Evolutionary conservation across 2,797 vertebrate species (phyloP), one percentile per base, ranked within the genome.

Genomic region (Craterocephalus amniculus): DNA sequence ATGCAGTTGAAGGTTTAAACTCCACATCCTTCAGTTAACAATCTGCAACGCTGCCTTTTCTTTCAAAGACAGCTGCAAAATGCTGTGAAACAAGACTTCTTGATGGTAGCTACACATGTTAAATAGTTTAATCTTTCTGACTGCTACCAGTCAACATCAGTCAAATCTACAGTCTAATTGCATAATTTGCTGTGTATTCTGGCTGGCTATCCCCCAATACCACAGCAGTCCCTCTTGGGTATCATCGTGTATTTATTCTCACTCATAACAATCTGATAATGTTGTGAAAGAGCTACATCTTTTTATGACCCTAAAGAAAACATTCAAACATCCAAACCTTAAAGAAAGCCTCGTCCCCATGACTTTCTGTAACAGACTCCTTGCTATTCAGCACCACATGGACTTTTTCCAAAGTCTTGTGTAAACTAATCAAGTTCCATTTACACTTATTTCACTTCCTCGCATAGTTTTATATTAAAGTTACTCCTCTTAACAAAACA

Each of bases 401-500:
- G 48, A 69, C 62, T 70, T 71, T 55, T 12, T 49, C 45, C 45
- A 49, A n/a, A 13, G 13, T 49, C n/a, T 49, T 49, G 40, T 1
- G n/a, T 57, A 55, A 54, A 66, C 52, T 38, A 63, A 74, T 32
- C 3, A 27, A 51, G 24, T 36, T 73, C 74, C 63, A 40, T 69
- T 26, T 6, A 79, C 35, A 67, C 52, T 60, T 40, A 61, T 64
- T 72, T 51, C 13, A 57, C 55, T 75, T 67, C 43, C 54, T 24
- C 63, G 34, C 49, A 66, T 52, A 74, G n/a, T 20, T 6, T 27
- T 27, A 22, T 6, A 20, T 63, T 51, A 55, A 70, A 43, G n/a
- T 62, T 51, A 20, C 52, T 52, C 56, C 74, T 70, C 75, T 85
- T 84, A 78, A 74, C 72, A 58, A 14, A 68, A 76, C 65, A 71